Conservation (phyloP, 2,797 vertebrate species). For the Mastacembelus armatus region DNA sequence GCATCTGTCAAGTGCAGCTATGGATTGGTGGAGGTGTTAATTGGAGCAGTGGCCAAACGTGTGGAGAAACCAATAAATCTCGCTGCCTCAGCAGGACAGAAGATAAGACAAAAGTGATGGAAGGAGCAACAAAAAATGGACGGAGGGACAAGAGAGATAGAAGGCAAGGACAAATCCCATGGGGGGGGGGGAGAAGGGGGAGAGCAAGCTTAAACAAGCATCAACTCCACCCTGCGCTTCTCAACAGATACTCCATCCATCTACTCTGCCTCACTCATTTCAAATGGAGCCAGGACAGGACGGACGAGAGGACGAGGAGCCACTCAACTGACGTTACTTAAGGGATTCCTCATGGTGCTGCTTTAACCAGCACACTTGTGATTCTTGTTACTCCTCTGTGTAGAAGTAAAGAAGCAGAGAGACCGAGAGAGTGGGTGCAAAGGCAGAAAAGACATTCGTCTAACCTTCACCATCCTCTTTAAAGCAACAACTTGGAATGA, state of each 20-base stretch:
- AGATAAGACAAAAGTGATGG: conserved; percentile 42
- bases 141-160: conserved; percentile 31
- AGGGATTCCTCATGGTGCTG: conserved; percentile 55
- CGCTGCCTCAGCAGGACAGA: conserved; percentile 67
- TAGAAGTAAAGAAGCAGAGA: conserved; percentile 13
- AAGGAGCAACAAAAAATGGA: conserved; percentile 34
- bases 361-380: conserved; percentile 55
- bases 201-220: conserved; percentile 52
- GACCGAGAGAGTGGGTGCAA: conserved; percentile 10
- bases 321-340: conserved; percentile 47
- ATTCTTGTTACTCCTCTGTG: conserved; percentile 22
- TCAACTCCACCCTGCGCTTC: not conserved
- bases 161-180: conserved; percentile 56
- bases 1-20: conserved; percentile 49
- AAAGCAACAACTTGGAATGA: conserved; percentile 51
- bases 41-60: conserved; percentile 62
- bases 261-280: conserved; percentile 43
- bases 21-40: conserved; percentile 66
- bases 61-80: conserved; percentile 63
- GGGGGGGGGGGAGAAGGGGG: conserved; percentile 12
- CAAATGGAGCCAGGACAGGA: conserved; percentile 46
- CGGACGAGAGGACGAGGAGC: not conserved
- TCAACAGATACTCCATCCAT: conserved; percentile 48
- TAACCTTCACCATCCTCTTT: conserved; percentile 69
- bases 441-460: conserved; percentile 36